Percentiles rank a stretch among this genome's conserved stretches.
phyloP scores from a whole-genome alignment of 2,113 vertebrate genomes.

The Lampris incognitus region DNA sequence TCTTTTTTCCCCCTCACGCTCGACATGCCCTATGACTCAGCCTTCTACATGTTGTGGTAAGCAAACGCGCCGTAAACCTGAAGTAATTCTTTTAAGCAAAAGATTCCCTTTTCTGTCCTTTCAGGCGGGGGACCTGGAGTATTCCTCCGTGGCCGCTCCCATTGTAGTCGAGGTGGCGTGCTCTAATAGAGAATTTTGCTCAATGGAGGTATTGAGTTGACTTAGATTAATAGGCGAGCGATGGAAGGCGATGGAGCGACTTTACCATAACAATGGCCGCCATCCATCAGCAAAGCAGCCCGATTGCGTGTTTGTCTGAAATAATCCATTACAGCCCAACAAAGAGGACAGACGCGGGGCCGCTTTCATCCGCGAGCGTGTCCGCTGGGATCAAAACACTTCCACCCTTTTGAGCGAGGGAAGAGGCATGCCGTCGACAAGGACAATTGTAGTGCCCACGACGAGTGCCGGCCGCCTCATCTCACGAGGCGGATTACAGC shows the following conservation, averaged over 20 bases:
- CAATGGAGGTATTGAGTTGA: slow-evolving; percentile 68
- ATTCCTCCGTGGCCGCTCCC: slow-evolving; percentile 46
- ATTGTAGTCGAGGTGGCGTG: slow-evolving; percentile 59
- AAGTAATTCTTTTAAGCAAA: slow-evolving; percentile 38
- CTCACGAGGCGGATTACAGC: slow-evolving; percentile 37
- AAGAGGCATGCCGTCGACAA: slow-evolving; percentile 47
- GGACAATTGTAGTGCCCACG: slow-evolving; percentile 28
- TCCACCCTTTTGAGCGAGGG: slow-evolving; percentile 20
- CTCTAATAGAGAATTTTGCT: slow-evolving; percentile 66
- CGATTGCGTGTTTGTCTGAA: slow-evolving; percentile 72
- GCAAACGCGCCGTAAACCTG: slow-evolving; percentile 43
- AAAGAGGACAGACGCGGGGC: slow-evolving; percentile 37
- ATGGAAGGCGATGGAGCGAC: slow-evolving; percentile 52
- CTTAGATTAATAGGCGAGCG: slow-evolving; percentile 69
- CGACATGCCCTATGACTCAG: slow-evolving; percentile 6
- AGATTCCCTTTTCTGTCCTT: slow-evolving; percentile 31
- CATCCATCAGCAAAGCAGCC: slow-evolving; percentile 63
- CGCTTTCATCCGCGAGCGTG: slow-evolving; percentile 30
- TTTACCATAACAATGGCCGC: slow-evolving; percentile 75
- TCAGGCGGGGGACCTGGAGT: slow-evolving; percentile 24
- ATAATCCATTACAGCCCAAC: slow-evolving; percentile 71
- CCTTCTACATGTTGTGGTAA: neutral
- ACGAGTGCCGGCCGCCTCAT: slow-evolving; percentile 17
- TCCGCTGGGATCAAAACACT: slow-evolving; percentile 47
- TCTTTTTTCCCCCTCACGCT: slow-evolving; percentile 17